Conservation (phyloP, 2,113 vertebrate genomes). For the Notothenia coriiceps region DNA sequence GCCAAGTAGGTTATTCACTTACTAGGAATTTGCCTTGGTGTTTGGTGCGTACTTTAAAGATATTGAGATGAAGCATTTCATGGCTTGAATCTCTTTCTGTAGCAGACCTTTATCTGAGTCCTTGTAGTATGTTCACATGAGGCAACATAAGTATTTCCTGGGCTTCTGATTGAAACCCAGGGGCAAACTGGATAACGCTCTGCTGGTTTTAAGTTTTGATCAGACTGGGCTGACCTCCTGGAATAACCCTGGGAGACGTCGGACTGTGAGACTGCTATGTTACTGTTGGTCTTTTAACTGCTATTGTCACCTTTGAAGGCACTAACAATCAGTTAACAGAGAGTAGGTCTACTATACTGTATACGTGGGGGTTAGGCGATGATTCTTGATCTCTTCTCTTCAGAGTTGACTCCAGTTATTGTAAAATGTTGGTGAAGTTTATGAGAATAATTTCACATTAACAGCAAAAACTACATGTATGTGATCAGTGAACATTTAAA, state of each 20-base stretch:
- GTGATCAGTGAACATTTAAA: neutral
- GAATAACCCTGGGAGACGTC: neutral
- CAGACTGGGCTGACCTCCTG: slow-evolving; percentile 14
- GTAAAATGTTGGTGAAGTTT: too few relatives aligned
- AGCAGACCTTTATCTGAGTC: neutral
- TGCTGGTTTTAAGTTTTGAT: slow-evolving; percentile 21
- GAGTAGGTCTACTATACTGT: too few relatives aligned
- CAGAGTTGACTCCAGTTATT: neutral
- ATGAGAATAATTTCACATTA: neutral
- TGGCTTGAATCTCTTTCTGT: neutral
- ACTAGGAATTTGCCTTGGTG: too few relatives aligned
- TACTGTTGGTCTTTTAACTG: neutral
- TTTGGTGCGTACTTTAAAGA: too few relatives aligned
- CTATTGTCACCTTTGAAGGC: slow-evolving; percentile 8
- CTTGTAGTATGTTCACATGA: neutral
- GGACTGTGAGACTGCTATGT: neutral
- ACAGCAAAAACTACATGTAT: neutral
- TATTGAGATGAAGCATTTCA: too few relatives aligned
- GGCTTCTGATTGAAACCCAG: neutral
- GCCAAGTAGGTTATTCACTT: too few relatives aligned
- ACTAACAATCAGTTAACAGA: too few relatives aligned
- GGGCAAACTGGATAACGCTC: neutral
- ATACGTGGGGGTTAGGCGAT: too few relatives aligned
- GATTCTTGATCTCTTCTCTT: neutral
- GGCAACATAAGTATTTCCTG: neutral